phyloP scores from a whole-genome alignment of 2,888 invertebrate genomes.

The Mantis religiosa region DNA sequence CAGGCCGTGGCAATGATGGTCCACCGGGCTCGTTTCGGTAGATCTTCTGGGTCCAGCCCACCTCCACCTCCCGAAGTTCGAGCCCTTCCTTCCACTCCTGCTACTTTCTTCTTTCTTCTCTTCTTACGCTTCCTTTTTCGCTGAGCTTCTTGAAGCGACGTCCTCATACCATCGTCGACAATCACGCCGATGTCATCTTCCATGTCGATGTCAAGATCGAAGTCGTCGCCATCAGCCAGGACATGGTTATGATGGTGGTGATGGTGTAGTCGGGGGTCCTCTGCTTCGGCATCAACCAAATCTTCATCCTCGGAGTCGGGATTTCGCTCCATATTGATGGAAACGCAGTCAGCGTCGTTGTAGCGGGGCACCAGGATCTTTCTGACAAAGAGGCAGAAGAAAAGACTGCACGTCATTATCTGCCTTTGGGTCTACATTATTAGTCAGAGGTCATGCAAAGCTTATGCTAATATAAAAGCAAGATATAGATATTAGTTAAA shows the following conservation, averaged over 20 bases:
- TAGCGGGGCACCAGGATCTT: slow-evolving; percentile 42
- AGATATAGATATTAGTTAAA: too few species aligned
- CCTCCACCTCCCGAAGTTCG: slow-evolving; percentile 49
- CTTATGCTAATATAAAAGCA: too few species aligned
- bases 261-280: slow-evolving; percentile 29
- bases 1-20: slow-evolving; percentile 89
- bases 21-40: slow-evolving; percentile 80
- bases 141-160: slow-evolving; percentile 1
- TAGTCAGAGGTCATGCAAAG: background rate
- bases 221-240: slow-evolving; percentile 36
- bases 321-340: slow-evolving; percentile 48
- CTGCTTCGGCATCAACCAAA: slow-evolving; percentile 39
- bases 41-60: slow-evolving; percentile 68
- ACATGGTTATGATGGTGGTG: background rate
- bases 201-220: background rate
- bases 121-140: slow-evolving; percentile 20
- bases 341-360: slow-evolving; percentile 49
- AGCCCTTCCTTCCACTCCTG: slow-evolving; percentile 35
- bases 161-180: background rate
- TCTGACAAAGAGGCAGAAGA: slow-evolving; percentile 35
- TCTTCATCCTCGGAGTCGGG: slow-evolving; percentile 42
- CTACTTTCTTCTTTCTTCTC: slow-evolving; percentile 25
- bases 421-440: background rate
- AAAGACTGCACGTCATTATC: background rate
- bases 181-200: slow-evolving; percentile 1